phyloP scores from a whole-genome alignment of 2,888 invertebrate species.

The Acrocyrtus sp. region DNA sequence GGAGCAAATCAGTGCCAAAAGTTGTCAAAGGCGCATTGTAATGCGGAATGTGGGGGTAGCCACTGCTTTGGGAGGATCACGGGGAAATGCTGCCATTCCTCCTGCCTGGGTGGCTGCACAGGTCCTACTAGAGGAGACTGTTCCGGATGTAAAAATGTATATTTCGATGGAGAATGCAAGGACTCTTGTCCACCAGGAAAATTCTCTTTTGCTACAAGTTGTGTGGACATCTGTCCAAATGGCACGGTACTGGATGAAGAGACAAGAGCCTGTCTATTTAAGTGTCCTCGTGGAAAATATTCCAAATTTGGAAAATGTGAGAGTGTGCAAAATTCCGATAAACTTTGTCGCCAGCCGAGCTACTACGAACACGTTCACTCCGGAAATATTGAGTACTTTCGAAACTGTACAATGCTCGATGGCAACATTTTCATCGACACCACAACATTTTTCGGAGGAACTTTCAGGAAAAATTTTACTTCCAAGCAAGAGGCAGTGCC shows the following conservation, averaged over 20 bases:
- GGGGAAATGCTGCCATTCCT: conserved; percentile 93
- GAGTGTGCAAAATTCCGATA: too few species aligned
- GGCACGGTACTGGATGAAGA: conserved; percentile 92
- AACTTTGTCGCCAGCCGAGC: too few species aligned
- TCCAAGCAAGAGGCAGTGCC: too few species aligned
- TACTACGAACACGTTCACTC: too few species aligned
- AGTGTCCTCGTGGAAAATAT: too few species aligned
- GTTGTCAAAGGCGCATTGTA: conserved; percentile 92
- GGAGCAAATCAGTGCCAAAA: conserved; percentile 93
- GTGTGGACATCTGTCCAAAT: conserved; percentile 95
- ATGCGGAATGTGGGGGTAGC: conserved; percentile 92
- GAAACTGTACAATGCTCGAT: too few species aligned
- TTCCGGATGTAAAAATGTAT: conserved; percentile 95
- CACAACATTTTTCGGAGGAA: too few species aligned
- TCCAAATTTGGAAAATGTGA: too few species aligned
- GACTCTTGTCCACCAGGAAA: conserved; percentile 97
- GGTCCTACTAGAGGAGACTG: conserved; percentile 96
- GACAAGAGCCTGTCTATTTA: too few species aligned
- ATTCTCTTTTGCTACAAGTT: conserved; percentile 96
- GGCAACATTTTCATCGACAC: too few species aligned
- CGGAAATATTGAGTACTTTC: too few species aligned
- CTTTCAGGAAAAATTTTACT: too few species aligned
- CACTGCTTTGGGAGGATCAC: conserved; percentile 91
- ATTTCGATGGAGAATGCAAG: conserved; percentile 95
- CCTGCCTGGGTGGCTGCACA: conserved; percentile 96